Base-by-base conservation (phyloP, 2,888 invertebrate species). In the Drosophila mayaguana region DNA sequence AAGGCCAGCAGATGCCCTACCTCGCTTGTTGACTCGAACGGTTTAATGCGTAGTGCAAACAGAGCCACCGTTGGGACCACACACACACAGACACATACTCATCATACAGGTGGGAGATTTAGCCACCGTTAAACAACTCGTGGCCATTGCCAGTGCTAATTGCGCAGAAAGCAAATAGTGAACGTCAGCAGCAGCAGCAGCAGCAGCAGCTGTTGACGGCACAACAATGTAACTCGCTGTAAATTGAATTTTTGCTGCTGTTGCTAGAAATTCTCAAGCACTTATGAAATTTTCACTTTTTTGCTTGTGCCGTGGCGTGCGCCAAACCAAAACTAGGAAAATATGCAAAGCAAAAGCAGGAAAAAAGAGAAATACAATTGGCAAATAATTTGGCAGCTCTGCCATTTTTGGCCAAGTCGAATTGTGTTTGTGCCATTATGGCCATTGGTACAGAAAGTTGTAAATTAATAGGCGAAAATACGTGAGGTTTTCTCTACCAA, bases 381-480 rank as follows among this genome's bases (percentile, higher is more conserved):
- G 22, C 43, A 53, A 65, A 34, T 50, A 69, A 32, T 32, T 83
- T 79, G 75, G 82, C 84, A 64, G 51, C 61, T 48, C 55, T 70
- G 66, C 85, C 83, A 82, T 75, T 83, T 83, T 83, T 59, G 83
- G 86, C 34, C 60, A 72, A 62, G 65, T 62, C 74, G 62, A 78
- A 85, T 80, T 80, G 78, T 50, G 48, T 12, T 28, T 75, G 66
- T 81, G 61, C 20, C 57, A 63, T 70, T 70, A 66, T 73, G 82
- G 83, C 67, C 67, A 80, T 82, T 66, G 80, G 71, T 66, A 69
- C 64, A 82, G 78, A 88, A 85, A 85, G 88, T 88, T 84, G 84
- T 84, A 84, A 84, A 84, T 84, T 84, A 86, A 83, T 86, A 86
- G 83, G 83, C 87, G 88, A 83, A 84, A 88, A 88, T 80, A 75